phyloP scores from a whole-genome alignment of 1,140 invertebrate genomes.

The Cherax destructor region DNA sequence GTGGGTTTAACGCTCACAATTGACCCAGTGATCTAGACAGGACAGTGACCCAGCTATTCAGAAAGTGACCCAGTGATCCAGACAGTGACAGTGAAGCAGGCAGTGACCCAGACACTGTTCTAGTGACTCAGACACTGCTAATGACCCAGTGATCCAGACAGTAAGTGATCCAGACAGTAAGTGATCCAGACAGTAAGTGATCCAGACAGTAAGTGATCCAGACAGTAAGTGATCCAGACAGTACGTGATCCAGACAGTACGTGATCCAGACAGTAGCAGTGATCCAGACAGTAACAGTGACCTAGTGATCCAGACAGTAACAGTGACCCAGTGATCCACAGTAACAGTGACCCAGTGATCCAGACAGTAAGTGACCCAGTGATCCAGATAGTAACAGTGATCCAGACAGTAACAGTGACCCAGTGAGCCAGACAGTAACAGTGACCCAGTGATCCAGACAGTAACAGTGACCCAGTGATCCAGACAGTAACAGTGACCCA shows the following conservation, averaged over 20 bases:
- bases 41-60: too few relatives aligned
- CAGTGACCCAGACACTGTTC: not conserved
- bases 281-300: not conserved
- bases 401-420: not conserved
- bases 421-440: not conserved
- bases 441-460: too few relatives aligned
- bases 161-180: too few relatives aligned
- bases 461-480: not conserved
- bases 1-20: too few relatives aligned
- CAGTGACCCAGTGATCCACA: not conserved
- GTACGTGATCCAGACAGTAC: not conserved
- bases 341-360: not conserved
- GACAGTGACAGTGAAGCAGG: not conserved
- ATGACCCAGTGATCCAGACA: not conserved
- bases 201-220: not conserved
- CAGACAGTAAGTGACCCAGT: not conserved
- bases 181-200: not conserved
- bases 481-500: not conserved
- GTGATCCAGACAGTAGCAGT: not conserved
- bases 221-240: not conserved
- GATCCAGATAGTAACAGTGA: not conserved
- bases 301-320: not conserved
- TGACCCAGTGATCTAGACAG: not conserved
- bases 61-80: not conserved
- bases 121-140: not conserved